Conservation (phyloP, 2,888 invertebrate species). For the Erpobdella octoculata region DNA sequence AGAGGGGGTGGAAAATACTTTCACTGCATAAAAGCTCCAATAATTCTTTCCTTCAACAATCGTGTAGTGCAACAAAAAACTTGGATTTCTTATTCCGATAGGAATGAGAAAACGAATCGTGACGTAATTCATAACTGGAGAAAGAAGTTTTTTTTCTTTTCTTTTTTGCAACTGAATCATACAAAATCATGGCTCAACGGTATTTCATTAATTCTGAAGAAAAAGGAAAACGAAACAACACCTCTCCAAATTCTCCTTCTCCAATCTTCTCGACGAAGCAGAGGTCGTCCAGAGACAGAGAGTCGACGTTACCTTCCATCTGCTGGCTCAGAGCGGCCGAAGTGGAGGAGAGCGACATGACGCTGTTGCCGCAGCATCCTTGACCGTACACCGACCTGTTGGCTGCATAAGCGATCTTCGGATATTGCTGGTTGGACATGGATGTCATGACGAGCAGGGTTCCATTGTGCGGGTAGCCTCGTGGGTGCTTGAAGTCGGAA, state of each 20-base stretch:
- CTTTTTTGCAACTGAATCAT: no score
- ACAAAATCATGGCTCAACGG: no score
- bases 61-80: no score
- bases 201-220: no score
- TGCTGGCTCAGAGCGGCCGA: background rate
- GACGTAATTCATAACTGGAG: no score
- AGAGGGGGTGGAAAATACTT: no score
- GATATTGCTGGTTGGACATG: background rate
- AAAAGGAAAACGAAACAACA: no score
- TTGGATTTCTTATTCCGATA: no score
- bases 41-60: no score
- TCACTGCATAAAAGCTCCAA: no score
- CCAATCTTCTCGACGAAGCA: constrained; percentile 74
- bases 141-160: no score
- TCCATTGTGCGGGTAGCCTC: constrained; percentile 2
- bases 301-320: background rate
- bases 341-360: background rate
- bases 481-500: constrained; percentile 1
- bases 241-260: constrained; percentile 81
- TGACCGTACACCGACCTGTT: constrained; percentile 23
- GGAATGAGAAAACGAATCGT: no score
- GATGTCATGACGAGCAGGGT: background rate
- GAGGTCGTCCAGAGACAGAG: constrained; percentile 1
- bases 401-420: constrained; percentile 17
- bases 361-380: constrained; percentile 26